phyloP scores from a whole-genome alignment of 2,888 invertebrate species.

The Trichopria drosophilae region DNA sequence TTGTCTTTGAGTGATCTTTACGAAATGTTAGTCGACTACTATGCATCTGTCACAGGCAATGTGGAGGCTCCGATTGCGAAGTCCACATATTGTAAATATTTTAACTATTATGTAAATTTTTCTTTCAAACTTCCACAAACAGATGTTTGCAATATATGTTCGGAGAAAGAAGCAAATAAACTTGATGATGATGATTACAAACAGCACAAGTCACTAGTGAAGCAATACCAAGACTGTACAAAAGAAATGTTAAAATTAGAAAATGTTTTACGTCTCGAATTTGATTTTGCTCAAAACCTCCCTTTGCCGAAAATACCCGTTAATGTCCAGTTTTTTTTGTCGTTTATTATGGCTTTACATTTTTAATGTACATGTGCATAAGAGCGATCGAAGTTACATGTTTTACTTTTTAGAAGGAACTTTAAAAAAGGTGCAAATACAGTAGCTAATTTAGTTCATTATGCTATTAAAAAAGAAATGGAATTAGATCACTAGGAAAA shows the following conservation, averaged over 20 bases:
- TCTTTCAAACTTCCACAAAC: conserved; percentile 11
- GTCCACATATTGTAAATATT: too few species aligned
- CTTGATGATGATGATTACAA: background rate
- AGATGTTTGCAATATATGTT: conserved; percentile 19
- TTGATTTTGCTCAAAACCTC: conserved; percentile 27
- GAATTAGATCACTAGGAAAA: conserved; percentile 10
- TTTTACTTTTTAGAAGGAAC: conserved; percentile 23
- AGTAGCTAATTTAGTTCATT: conserved; percentile 18
- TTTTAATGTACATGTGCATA: conserved; percentile 27
- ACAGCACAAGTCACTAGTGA: background rate
- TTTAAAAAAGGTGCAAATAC: conserved; percentile 25
- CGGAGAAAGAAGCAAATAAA: background rate
- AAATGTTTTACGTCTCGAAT: conserved; percentile 16
- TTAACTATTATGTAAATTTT: conserved; percentile 20
- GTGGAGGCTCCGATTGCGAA: conserved; percentile 8
- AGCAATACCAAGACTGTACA: conserved; percentile 8
- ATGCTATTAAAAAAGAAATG: conserved; percentile 25
- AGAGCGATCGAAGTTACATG: conserved; percentile 22
- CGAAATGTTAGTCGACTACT: conserved; percentile 26
- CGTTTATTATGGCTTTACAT: conserved; percentile 14
- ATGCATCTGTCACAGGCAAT: conserved; percentile 19
- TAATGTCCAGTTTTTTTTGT: conserved; percentile 19
- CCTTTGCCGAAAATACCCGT: conserved; percentile 25
- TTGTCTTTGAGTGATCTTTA: conserved; percentile 23
- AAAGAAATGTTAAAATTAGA: conserved; percentile 3